Evolutionary conservation across 2,888 invertebrate genomes (phyloP).

Genomic region (Athrips mouffetella): DNA sequence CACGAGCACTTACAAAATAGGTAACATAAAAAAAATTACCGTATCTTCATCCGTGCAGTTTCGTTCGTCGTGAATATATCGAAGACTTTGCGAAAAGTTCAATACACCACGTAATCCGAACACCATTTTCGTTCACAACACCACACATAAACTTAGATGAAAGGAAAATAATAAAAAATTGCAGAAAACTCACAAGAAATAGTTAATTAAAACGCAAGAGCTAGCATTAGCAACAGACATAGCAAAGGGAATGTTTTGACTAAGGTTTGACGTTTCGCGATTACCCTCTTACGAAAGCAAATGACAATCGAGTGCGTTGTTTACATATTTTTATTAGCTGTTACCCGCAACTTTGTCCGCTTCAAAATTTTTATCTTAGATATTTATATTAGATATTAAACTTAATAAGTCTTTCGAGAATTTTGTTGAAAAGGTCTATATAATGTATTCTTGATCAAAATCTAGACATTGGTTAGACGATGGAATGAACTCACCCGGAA

Average conservation of each 20-base stretch:
- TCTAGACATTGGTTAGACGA: no score
- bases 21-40: no score
- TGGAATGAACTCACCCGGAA: no score
- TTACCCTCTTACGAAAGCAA: slow-evolving; percentile 30
- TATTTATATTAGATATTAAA: no score
- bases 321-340: no score
- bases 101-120: slow-evolving; percentile 65
- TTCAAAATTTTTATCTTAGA: no score
- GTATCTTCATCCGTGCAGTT: slow-evolving; percentile 37
- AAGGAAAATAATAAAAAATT: slow-evolving; percentile 21
- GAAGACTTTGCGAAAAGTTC: slow-evolving; percentile 40
- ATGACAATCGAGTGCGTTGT: slow-evolving; percentile 17
- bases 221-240: slow-evolving; percentile 18
- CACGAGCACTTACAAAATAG: no score
- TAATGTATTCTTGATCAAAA: no score
- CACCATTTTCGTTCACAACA: slow-evolving; percentile 46
- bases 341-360: no score
- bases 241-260: slow-evolving; percentile 24
- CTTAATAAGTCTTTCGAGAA: no score
- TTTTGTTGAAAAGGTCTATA: no score
- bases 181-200: slow-evolving; percentile 15
- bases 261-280: slow-evolving; percentile 19
- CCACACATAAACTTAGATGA: slow-evolving; percentile 28
- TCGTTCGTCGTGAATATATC: slow-evolving; percentile 61
- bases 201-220: slow-evolving; percentile 10